Percentiles rank a stretch among this genome's conserved stretches.
Conservation (phyloP, 2,797 vertebrate species). For the Sternarchorhynchus goeldii region DNA sequence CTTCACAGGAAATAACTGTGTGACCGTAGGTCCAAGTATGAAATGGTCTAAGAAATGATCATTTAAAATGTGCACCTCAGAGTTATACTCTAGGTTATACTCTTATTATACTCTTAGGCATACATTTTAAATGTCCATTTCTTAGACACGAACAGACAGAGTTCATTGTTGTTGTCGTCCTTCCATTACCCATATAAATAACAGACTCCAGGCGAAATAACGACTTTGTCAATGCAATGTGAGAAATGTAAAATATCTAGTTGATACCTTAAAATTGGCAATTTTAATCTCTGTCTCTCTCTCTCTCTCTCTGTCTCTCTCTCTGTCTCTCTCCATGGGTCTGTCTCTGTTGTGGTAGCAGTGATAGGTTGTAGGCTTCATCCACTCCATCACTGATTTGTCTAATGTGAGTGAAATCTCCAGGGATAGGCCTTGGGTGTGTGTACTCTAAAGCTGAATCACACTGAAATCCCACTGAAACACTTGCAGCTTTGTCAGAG, state of each 20-base stretch:
- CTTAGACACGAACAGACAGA: no score
- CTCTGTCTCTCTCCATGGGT: neutral
- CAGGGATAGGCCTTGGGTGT: conserved; percentile 39
- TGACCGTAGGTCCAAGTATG: no score
- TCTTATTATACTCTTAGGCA: no score
- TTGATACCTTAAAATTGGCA: neutral
- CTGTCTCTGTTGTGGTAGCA: conserved; percentile 11
- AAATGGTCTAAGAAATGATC: no score
- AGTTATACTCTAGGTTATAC: no score
- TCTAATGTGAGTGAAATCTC: conserved; percentile 29
- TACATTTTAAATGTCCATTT: no score
- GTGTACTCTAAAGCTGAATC: conserved; percentile 46
- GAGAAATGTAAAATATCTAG: neutral
- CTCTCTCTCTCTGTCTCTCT: neutral
- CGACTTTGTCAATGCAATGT: neutral
- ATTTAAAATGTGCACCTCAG: no score
- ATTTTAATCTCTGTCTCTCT: neutral
- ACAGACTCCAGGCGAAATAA: neutral
- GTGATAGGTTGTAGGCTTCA: conserved; percentile 20
- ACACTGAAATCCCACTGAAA: neutral
- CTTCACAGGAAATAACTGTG: no score
- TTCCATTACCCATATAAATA: neutral
- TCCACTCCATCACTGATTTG: conserved; percentile 16
- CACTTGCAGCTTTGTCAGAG: conserved; percentile 25
- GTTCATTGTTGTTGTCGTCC: no score